Conservation (phyloP, 2,797 vertebrate genomes). For the Micrastur ruficollis region DNA sequence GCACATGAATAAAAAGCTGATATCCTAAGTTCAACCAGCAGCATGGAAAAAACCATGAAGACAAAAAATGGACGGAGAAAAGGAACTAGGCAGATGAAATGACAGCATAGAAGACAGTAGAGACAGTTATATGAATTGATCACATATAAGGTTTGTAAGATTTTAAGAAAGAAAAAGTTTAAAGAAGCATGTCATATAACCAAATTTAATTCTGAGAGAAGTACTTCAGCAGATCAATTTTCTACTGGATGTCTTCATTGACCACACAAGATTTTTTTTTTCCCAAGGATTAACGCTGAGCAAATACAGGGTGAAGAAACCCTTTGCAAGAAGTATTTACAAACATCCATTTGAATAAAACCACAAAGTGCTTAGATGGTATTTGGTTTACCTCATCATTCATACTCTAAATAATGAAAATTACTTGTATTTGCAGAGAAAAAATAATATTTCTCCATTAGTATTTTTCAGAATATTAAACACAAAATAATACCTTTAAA, state of each 20-base stretch:
- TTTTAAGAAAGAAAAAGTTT: not conserved
- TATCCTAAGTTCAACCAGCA: not conserved
- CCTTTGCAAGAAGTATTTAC: constrained; percentile 56
- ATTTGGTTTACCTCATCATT: constrained; percentile 57
- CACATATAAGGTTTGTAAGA: not conserved
- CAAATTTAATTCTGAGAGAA: not conserved
- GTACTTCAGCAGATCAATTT: constrained; percentile 13
- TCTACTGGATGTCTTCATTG: constrained; percentile 23
- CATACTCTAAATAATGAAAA: constrained; percentile 49
- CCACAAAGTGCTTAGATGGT: constrained; percentile 37
- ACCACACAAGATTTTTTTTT: not conserved
- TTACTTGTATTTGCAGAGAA: not conserved
- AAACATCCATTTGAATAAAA: constrained; percentile 59
- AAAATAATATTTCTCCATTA: not conserved
- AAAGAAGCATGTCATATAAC: not conserved
- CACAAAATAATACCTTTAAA: not conserved
- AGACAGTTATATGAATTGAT: not conserved
- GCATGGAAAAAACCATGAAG: not conserved
- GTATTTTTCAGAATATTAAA: not conserved
- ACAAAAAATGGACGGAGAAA: not conserved
- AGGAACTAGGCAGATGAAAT: not conserved
- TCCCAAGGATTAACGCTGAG: constrained; percentile 22
- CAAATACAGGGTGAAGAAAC: constrained; percentile 45
- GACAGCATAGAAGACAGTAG: not conserved
- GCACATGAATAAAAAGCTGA: not conserved